Evolutionary conservation across 2,888 invertebrate genomes (phyloP), one percentile per base, ranked within the genome.

Genomic region (Cantharis rufa): DNA sequence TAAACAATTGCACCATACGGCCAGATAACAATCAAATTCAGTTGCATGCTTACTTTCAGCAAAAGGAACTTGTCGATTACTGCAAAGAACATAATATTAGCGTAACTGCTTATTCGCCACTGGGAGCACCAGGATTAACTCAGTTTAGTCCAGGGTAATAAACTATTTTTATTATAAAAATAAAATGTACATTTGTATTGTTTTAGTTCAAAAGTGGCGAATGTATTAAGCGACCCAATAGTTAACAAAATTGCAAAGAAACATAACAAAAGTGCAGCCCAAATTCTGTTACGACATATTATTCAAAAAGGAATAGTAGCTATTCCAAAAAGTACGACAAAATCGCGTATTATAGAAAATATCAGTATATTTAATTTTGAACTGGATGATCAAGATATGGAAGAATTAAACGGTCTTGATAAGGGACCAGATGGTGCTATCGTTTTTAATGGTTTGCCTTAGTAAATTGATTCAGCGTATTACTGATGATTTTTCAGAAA

Each of bases 321-420:
- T 62, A 96, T 97, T 84, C 96, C 97, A 4, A 97, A 97, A 87
- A 96, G 96, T 86, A 93, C 93, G 3, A 94, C 93, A 86, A 88
- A 92, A 0, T 85, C 88, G 5, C 91, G 96, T 78, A 91, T 97
- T 18, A 90, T 90, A 83, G 91, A 95, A 88, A 97, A 97, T 85
- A 90, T 95, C 69, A 88, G 93, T 74, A 86, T 96, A 71, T 95
- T 95, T 86, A 92, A 94, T 87, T 96, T 95, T 85, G 87, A 91
- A 81, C 86, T 96, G 68, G 90, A 88, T 70, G 86, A 89, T 0
- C 88, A 89, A 2, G 95, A 96, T 84, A 90, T 94, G 88, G 82
- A 87, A 0, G 89, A 89, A 71, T 85, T 96, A 73, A 89, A 90
- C 32, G 88, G 86, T 0, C 86, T 95, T 72, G 94, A 96, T 86